Base-by-base conservation (phyloP, 2,113 vertebrate genomes). In the Xenopus tropicalis region DNA sequence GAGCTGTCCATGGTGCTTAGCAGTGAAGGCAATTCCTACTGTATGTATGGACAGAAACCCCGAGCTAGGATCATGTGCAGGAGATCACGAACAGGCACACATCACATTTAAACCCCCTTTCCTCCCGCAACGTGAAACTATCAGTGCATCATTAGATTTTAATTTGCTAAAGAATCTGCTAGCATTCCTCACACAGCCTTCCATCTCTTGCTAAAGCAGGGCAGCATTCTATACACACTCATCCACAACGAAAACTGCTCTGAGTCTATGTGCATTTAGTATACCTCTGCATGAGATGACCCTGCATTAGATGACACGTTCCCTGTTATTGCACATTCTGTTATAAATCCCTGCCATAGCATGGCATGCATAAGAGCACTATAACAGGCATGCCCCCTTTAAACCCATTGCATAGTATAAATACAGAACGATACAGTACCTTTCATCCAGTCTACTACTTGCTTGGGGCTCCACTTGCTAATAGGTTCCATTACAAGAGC, bases 371-470 rank as follows among this genome's bases (percentile, higher is more conserved):
- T 54, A 54, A 4, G 52, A 54, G 16, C 8, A n/a, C 52, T 20
- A 23, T 13, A 46, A 29, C 29, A 37, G 64, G 42, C 20, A 66
- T 66, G 16, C 29, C 48, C n/a, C 51, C 54, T 24, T 22, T 21
- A 29, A 23, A 42, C 37, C 6, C 46, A 54, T 48, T 16, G 70
- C 20, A 58, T 67, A 71, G 7, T 0, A 22, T 22, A 24, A 43
- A 70, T 24, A 10, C 14, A 16, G 37, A 48, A 57, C 29, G 61
- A 19, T 72, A 57, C 61, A 9, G 44, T 93, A 96, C 94, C 93
- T 94, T 96, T 94, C 93, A 92, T 94, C 91, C 93, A 96, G 88
- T 94, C 93, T 88, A 93, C 88, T 81, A 94, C 93, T 86, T 95
- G 92, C 90, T 95, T 93, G 86, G 89, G 89, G 82, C 88, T 93